Percentiles rank a stretch among this genome's conserved stretches.
These are phyloP conservation scores for Sebastes ruberrimus DNA, from an alignment of 2,797 vertebrate species.

Conservation along the genomic window DNA sequence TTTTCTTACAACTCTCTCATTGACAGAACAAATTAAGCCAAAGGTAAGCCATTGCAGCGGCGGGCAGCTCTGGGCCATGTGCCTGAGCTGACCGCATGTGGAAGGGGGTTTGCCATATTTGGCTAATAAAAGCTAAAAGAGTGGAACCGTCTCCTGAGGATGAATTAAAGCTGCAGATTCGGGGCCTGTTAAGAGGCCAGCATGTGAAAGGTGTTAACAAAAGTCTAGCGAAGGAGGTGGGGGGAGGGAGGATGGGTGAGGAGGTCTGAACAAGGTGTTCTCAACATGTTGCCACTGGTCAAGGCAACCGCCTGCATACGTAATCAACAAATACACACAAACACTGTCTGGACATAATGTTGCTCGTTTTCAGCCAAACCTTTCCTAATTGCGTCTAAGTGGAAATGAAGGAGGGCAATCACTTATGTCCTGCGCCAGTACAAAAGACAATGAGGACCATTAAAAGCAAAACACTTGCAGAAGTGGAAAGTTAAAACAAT, in stretches of 20 bases:
- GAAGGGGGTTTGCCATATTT: slow-evolving; percentile 60
- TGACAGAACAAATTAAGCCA: slow-evolving; percentile 48
- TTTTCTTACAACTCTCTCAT: slow-evolving; percentile 35
- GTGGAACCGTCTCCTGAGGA: slow-evolving; percentile 40
- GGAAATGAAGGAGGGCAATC: slow-evolving; percentile 32
- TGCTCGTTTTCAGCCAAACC: slow-evolving; percentile 32
- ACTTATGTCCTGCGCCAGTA: slow-evolving; percentile 17
- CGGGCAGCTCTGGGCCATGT: slow-evolving; percentile 31
- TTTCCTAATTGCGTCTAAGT: slow-evolving; percentile 33
- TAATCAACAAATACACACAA: slow-evolving; percentile 22
- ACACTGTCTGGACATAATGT: slow-evolving; percentile 12
- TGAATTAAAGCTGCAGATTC: slow-evolving; percentile 42
- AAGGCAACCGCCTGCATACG: not conserved
- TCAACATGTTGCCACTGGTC: slow-evolving; percentile 3
- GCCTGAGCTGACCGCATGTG: slow-evolving; percentile 31
- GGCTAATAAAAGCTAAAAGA: slow-evolving; percentile 58
- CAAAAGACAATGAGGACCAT: slow-evolving; percentile 48
- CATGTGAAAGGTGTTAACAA: slow-evolving; percentile 62
- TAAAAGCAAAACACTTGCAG: slow-evolving; percentile 38
- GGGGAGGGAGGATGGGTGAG: not conserved
- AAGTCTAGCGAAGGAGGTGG: not conserved
- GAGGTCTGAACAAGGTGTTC: slow-evolving; percentile 38
- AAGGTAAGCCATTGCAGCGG: slow-evolving; percentile 36
- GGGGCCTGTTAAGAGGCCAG: slow-evolving; percentile 22
- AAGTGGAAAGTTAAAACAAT: slow-evolving; percentile 44